Evolutionary conservation across 2,888 invertebrate genomes (phyloP), one percentile per base, ranked within the genome.

Genomic region (Keiferia lycopersicella): DNA sequence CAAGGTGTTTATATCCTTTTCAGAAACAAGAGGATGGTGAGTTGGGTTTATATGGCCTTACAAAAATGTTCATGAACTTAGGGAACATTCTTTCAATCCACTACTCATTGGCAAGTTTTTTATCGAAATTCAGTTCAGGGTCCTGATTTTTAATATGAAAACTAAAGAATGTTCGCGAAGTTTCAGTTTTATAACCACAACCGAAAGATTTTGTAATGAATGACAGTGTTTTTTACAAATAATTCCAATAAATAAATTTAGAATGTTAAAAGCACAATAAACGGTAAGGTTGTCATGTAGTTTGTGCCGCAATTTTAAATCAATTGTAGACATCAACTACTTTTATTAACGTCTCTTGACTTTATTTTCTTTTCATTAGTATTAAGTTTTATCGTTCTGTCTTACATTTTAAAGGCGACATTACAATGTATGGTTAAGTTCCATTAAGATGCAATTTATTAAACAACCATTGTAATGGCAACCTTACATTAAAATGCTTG

Each of bases 21-120:
- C 91, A 91, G 91, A 89, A 81, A 72, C 87, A 76, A 78, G 75
- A 74, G 91, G 90, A 90, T 86, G 91, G 91, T 91, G 89, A 91
- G 91, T 91, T 77, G 72, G 14, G 10, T 71, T 79, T 75, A 74
- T 72, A 71, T 74, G 79, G 68, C 73, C 88, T 86, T 87, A 80
- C 89, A 84, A 82, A 83, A 83, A 83, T 86, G 85, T 89, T 84
- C 77, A 80, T 77, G 80, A 82, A 76, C 78, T 79, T 70, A 72
- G 78, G 81, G 83, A 86, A 84, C 74, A 80, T 81, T 86, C 84
- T 61, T 63, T 38, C 38, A 22, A 41, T 30, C 81, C 72, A 62
- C 48, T 53, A n/a, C n/a, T 12, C 26, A 63, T 63, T 66, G 67
- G 60, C n/a, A 16, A 41, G 16, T 14, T 65, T 63, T 51, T 62